These are phyloP conservation scores for Eristalis arbustorum DNA, from an alignment of 2,888 invertebrate genomes.

Conservation along the genomic window DNA sequence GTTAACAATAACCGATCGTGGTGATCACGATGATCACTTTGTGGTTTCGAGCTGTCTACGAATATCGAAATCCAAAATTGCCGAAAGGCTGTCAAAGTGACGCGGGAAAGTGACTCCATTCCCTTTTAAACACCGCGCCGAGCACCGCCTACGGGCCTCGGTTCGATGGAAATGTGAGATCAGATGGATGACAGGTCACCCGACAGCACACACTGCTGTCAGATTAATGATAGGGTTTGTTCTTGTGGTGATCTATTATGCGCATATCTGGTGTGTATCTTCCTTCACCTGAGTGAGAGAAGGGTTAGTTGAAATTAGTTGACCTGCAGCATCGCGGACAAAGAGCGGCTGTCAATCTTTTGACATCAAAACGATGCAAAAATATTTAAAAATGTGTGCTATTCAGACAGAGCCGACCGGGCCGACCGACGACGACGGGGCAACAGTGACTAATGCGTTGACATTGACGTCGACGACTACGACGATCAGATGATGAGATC, in stretches of 20 bases:
- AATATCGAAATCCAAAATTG: conserved; percentile 56
- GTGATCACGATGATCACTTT: conserved; percentile 48
- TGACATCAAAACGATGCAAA: conserved; percentile 62
- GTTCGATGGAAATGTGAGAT: conserved; percentile 53
- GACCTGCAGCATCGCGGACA: conserved; percentile 34
- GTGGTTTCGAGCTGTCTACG: conserved; percentile 58
- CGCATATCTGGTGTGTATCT: conserved; percentile 9
- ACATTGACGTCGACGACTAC: conserved; percentile 24
- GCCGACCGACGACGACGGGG: background rate
- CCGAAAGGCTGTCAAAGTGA: conserved; percentile 52
- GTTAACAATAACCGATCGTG: conserved; percentile 47
- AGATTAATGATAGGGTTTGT: conserved; percentile 67
- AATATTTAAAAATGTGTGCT: conserved; percentile 33
- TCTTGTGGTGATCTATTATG: conserved; percentile 44
- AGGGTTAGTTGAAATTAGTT: conserved; percentile 52
- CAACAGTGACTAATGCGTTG: conserved; percentile 53
- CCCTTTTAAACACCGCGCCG: conserved; percentile 36
- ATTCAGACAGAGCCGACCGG: too few relatives aligned
- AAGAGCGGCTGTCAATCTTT: conserved; percentile 44
- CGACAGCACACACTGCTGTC: conserved; percentile 55
- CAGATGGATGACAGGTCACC: conserved; percentile 64
- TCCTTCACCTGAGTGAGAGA: conserved; percentile 24
- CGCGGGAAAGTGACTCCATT: conserved; percentile 41
- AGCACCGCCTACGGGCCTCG: conserved; percentile 48
- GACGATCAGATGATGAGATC: conserved; percentile 45